Evolutionary conservation across 2,113 vertebrate species (phyloP).

Genomic region (Thomomys bottae): DNA sequence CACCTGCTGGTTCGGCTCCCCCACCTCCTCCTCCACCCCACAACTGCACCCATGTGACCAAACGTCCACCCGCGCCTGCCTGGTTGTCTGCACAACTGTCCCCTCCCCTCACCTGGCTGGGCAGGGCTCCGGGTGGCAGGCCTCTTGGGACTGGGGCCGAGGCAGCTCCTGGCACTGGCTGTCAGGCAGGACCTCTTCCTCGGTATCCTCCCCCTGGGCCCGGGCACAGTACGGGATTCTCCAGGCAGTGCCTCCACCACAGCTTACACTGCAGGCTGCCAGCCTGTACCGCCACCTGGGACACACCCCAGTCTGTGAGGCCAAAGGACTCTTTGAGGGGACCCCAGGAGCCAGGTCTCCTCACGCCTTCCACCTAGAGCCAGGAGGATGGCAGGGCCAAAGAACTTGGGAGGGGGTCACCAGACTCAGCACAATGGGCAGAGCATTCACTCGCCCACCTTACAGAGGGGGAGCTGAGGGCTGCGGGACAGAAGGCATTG

Average conservation of each 20-base stretch:
- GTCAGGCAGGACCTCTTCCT: conserved; percentile 83
- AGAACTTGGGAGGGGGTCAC: no score
- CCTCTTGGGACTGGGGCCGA: conserved; percentile 84
- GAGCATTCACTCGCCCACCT: background rate
- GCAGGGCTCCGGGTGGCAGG: conserved; percentile 87
- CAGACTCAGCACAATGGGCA: background rate
- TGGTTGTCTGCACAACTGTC: fast-evolving
- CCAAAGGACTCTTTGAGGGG: background rate
- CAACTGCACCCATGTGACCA: fast-evolving
- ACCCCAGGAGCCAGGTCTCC: background rate
- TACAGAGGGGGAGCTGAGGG: background rate
- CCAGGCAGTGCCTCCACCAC: conserved; percentile 87
- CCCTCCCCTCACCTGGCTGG: conserved; percentile 84
- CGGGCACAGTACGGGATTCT: conserved; percentile 87
- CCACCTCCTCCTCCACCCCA: background rate
- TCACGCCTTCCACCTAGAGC: background rate
- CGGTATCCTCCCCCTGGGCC: conserved; percentile 33
- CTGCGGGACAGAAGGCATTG: no score
- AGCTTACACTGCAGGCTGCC: conserved; percentile 88
- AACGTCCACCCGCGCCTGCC: fast-evolving
- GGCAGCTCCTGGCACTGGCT: conserved; percentile 82
- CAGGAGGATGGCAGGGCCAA: background rate
- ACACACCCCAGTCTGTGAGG: background rate
- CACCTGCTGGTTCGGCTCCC: no score
- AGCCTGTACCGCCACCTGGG: conserved; percentile 87